A percentile compares a stretch with the other conserved stretches of the same genome.
These are phyloP conservation scores for Hyalella azteca DNA, from an alignment of 2,888 invertebrate species.

Conservation along the genomic window DNA sequence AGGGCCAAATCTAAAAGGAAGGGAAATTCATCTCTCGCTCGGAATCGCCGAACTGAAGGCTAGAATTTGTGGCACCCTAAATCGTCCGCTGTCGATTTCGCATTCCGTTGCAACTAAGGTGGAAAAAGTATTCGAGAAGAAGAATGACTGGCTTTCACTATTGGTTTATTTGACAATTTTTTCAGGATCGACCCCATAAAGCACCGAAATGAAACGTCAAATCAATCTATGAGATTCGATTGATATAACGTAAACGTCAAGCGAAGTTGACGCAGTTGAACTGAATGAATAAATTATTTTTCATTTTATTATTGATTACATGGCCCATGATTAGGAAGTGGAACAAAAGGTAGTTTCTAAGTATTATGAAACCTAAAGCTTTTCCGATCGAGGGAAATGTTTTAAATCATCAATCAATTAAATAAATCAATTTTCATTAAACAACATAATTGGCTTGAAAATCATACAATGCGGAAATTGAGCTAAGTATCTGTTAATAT, in stretches of 20 bases:
- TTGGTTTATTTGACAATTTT: slow-evolving; percentile 35
- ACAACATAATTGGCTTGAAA: no score
- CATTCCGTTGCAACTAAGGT: slow-evolving; percentile 37
- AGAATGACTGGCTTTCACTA: slow-evolving; percentile 27
- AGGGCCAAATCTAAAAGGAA: slow-evolving; percentile 37
- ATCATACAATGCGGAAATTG: no score
- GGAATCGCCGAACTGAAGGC: slow-evolving; percentile 39
- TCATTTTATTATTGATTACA: no score
- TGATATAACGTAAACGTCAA: slow-evolving; percentile 15
- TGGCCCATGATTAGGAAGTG: no score
- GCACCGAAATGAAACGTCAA: slow-evolving; percentile 23
- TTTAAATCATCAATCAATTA: no score
- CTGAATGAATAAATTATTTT: no score
- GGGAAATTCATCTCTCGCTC: slow-evolving; percentile 34
- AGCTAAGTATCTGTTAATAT: no score
- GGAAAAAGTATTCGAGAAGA: slow-evolving; percentile 35
- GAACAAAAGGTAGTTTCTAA: no score
- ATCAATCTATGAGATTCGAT: slow-evolving; percentile 7
- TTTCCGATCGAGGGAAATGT: no score
- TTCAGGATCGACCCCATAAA: slow-evolving; percentile 21
- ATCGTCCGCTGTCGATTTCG: slow-evolving; percentile 35
- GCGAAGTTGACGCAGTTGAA: neutral
- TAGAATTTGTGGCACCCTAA: slow-evolving; percentile 38
- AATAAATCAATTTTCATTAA: no score
- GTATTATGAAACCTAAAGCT: no score